phyloP scores from a whole-genome alignment of 2,113 vertebrate genomes.

The Zapornia atra region DNA sequence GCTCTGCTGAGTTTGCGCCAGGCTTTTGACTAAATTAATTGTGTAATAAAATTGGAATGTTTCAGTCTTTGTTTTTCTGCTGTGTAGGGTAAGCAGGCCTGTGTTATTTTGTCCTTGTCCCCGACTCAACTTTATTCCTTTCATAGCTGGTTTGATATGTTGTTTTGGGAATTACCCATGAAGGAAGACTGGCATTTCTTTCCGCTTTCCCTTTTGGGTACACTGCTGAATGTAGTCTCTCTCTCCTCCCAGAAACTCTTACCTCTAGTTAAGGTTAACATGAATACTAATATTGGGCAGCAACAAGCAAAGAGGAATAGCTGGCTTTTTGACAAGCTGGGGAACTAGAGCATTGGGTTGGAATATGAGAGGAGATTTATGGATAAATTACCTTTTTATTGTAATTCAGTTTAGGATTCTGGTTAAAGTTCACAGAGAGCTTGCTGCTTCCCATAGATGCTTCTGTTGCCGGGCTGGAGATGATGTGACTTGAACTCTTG shows the following conservation, averaged over 20 bases:
- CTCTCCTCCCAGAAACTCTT: not conserved
- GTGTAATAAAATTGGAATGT: slow-evolving; percentile 19
- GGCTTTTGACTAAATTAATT: slow-evolving; percentile 10
- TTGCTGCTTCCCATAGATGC: not conserved
- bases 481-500: not conserved
- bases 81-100: not conserved
- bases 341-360: not conserved
- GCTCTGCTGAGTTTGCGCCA: not conserved
- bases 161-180: not conserved
- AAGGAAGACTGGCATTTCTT: not conserved
- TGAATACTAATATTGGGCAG: not conserved
- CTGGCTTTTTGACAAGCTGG: not conserved
- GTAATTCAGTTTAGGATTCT: not conserved
- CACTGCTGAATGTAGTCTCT: not conserved
- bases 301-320: not conserved
- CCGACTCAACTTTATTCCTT: not conserved
- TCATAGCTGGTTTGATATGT: not conserved
- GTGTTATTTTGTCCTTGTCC: not conserved
- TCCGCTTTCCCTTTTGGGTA: not conserved
- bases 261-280: not conserved
- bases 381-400: not conserved
- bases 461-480: not conserved
- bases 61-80: slow-evolving; percentile 23
- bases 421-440: not conserved
- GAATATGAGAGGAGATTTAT: not conserved